Evolutionary conservation across 2,888 invertebrate species (phyloP).

Genomic region (Agelastica alni): DNA sequence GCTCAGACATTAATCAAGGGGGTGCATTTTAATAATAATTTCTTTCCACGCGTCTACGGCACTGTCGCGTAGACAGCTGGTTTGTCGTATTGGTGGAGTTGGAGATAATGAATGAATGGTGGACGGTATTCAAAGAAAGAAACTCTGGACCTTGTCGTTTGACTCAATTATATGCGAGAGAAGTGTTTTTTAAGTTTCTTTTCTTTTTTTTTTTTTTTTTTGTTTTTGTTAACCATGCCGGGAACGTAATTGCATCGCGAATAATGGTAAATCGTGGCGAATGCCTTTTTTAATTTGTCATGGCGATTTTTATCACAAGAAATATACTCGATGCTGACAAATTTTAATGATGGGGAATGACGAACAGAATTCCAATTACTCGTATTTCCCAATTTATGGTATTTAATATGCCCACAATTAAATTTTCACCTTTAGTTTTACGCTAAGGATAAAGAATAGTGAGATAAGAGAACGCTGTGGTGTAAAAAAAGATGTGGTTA

Average conservation of each 20-base stretch:
- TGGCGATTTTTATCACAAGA: conserved; percentile 22
- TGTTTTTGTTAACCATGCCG: neutral
- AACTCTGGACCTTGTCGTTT: conserved; percentile 20
- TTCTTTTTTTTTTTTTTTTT: no score
- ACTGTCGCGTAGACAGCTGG: neutral
- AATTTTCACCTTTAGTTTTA: no score
- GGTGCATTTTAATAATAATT: no score
- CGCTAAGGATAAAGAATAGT: no score
- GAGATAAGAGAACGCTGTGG: no score
- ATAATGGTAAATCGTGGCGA: conserved; percentile 23
- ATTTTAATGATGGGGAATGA: conserved; percentile 19
- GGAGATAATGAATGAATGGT: conserved; percentile 20
- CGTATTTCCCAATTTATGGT: no score
- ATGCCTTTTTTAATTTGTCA: conserved; percentile 28
- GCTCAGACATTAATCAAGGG: no score
- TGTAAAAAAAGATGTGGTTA: no score
- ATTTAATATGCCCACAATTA: no score
- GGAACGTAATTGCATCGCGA: conserved; percentile 18
- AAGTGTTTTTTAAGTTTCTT: conserved; percentile 17
- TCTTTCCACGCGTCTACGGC: neutral
- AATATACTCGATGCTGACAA: conserved; percentile 24
- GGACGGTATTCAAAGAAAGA: conserved; percentile 16
- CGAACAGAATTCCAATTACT: conserved; percentile 17
- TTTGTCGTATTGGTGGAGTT: conserved; percentile 11
- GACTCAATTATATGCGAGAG: conserved; percentile 20